Evolutionary conservation across 1,140 invertebrate species (phyloP).

Genomic region (Drosophila santomea): DNA sequence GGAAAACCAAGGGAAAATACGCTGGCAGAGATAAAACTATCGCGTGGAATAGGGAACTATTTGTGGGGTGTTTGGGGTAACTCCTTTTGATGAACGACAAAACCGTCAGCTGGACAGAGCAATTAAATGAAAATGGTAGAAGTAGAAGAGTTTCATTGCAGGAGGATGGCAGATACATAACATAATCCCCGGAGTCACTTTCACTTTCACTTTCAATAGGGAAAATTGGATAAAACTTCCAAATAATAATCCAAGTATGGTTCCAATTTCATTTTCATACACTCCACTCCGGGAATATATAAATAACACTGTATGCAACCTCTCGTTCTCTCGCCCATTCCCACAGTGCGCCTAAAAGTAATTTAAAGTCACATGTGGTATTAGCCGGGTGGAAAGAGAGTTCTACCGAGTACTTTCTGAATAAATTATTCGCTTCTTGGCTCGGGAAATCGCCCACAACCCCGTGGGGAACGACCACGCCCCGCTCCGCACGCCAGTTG

Average conservation of each 20-base stretch:
- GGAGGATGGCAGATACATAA: too few relatives aligned
- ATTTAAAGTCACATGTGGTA: constrained; percentile 56
- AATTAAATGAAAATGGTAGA: constrained; percentile 15
- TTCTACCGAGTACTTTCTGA: constrained; percentile 1
- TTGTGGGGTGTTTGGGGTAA: constrained; percentile 1
- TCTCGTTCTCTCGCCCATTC: constrained; percentile 1
- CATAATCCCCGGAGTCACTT: too few relatives aligned
- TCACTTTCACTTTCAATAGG: too few relatives aligned
- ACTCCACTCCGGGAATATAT: constrained; percentile 14
- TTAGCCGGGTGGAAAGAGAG: neutral
- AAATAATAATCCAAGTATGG: neutral
- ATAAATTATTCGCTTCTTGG: constrained; percentile 57
- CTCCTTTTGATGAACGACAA: constrained; percentile 37
- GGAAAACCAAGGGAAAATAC: neutral
- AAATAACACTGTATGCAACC: constrained; percentile 18
- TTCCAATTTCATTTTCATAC: constrained; percentile 3
- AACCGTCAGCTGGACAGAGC: constrained; percentile 40
- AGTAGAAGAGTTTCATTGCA: constrained; percentile 6
- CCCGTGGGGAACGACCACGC: constrained; percentile 10
- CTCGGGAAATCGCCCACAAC: constrained; percentile 39
- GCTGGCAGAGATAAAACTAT: constrained; percentile 12
- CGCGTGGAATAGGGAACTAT: constrained; percentile 1
- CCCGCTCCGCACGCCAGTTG: constrained; percentile 22
- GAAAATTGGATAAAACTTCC: too few relatives aligned
- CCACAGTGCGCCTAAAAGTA: constrained; percentile 22